Percentiles rank a stretch among this genome's conserved stretches.
phyloP scores from a whole-genome alignment of 2,888 invertebrate species.

The Caenorhabditis plicata region DNA sequence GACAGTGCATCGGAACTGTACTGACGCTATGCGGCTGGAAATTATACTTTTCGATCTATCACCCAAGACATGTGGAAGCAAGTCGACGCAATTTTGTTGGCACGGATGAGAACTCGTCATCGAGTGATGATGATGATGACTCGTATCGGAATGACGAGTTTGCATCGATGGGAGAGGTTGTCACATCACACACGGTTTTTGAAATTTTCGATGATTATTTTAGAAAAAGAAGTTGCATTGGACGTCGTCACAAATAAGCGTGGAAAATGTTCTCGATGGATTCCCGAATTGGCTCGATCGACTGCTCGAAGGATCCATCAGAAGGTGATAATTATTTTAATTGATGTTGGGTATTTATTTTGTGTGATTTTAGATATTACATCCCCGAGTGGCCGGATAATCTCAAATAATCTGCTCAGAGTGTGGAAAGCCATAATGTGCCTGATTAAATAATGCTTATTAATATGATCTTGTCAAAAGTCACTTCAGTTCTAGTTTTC shows the following conservation, averaged over 20 bases:
- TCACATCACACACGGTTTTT: too few species aligned
- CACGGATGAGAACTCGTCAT: conserved; percentile 22
- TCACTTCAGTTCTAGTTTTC: background rate
- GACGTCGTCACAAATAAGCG: conserved; percentile 28
- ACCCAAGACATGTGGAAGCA: conserved; percentile 83
- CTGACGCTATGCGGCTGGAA: conserved; percentile 91
- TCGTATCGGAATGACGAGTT: conserved; percentile 29
- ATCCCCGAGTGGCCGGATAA: conserved; percentile 89
- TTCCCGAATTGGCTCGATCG: conserved; percentile 94
- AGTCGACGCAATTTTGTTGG: conserved; percentile 27
- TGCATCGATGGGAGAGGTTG: conserved; percentile 31
- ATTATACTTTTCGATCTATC: conserved; percentile 97
- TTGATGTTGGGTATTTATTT: conserved; percentile 4
- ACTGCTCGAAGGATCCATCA: conserved; percentile 91
- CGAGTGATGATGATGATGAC: conserved; percentile 15
- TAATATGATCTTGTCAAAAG: background rate
- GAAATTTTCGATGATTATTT: conserved; percentile 7
- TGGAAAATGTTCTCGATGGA: conserved; percentile 79
- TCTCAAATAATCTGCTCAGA: conserved; percentile 55
- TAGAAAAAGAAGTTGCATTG: conserved; percentile 30
- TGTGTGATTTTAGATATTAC: conserved; percentile 75
- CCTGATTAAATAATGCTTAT: background rate
- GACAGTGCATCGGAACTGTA: conserved; percentile 95
- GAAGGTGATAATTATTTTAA: conserved; percentile 64
- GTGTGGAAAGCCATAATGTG: too few species aligned